Conservation (phyloP, 2,888 invertebrate genomes). For the Cosmopolites sordidus region DNA sequence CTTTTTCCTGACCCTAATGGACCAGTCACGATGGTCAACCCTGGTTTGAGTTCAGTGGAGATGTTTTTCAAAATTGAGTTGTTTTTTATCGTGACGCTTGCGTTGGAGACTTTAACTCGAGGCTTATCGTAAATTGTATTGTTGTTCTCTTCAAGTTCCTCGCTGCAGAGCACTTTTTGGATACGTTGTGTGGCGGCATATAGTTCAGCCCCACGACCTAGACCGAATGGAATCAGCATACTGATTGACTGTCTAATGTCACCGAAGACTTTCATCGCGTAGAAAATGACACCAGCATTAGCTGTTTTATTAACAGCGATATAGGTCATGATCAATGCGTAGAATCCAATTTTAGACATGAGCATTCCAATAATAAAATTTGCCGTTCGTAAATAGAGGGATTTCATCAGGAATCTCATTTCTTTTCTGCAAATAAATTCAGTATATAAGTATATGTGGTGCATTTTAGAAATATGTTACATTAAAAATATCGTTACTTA, state of each 20-base stretch:
- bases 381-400: constrained; percentile 34
- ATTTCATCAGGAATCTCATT: constrained; percentile 31
- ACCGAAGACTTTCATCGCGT: constrained; percentile 32
- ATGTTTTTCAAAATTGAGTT: constrained; percentile 46
- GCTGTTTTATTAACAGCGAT: constrained; percentile 30
- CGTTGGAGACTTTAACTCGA: constrained; percentile 33
- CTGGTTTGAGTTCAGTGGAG: constrained; percentile 45
- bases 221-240: constrained; percentile 32
- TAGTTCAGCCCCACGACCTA: constrained; percentile 33
- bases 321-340: constrained; percentile 36
- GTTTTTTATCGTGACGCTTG: constrained; percentile 34
- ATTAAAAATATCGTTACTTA: no score
- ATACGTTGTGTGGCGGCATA: constrained; percentile 34
- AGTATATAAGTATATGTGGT: no score
- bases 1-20: constrained; percentile 64
- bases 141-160: constrained; percentile 39
- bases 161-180: constrained; percentile 42
- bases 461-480: no score
- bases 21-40: constrained; percentile 57
- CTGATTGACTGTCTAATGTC: constrained; percentile 30
- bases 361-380: constrained; percentile 38
- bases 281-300: constrained; percentile 35
- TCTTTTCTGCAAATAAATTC: constrained; percentile 33
- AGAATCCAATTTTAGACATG: constrained; percentile 34
- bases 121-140: constrained; percentile 33